Evolutionary conservation across 2,888 invertebrate genomes (phyloP).

Genomic region (Polydrusus tereticollis): DNA sequence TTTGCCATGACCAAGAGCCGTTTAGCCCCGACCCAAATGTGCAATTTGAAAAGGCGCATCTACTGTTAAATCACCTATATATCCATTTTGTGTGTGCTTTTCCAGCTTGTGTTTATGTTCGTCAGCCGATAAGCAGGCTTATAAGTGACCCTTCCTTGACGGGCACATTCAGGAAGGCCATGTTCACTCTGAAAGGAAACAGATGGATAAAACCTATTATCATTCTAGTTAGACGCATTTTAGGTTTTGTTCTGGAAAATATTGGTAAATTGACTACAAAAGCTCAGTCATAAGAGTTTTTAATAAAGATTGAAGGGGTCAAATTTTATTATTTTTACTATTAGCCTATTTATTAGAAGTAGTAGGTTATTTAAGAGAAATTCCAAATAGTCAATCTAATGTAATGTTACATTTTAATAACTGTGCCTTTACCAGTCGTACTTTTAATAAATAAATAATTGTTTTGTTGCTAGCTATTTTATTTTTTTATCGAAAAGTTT

Average conservation of each 20-base stretch:
- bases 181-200: conserved; percentile 22
- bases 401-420: no score
- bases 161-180: conserved; percentile 24
- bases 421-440: no score
- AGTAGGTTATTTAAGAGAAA: no score
- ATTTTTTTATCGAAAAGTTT: no score
- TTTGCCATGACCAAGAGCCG: background rate
- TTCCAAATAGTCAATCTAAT: no score
- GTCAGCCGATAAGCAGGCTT: conserved; percentile 32
- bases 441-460: no score
- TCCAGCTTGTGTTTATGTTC: conserved; percentile 28
- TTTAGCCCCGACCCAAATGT: conserved; percentile 45
- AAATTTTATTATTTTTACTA: no score
- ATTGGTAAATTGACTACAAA: background rate
- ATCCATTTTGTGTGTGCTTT: conserved; percentile 33
- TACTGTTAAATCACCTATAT: conserved; percentile 41
- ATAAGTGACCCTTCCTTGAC: conserved; percentile 11
- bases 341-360: no score
- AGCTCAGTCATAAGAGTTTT: background rate
- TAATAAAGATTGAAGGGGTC: no score
- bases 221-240: background rate
- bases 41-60: conserved; percentile 31
- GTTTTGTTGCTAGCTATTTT: no score
- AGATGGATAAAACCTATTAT: background rate
- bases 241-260: background rate